Conservation (phyloP, 2,113 vertebrate species). For the Pollimyrus isidori region DNA sequence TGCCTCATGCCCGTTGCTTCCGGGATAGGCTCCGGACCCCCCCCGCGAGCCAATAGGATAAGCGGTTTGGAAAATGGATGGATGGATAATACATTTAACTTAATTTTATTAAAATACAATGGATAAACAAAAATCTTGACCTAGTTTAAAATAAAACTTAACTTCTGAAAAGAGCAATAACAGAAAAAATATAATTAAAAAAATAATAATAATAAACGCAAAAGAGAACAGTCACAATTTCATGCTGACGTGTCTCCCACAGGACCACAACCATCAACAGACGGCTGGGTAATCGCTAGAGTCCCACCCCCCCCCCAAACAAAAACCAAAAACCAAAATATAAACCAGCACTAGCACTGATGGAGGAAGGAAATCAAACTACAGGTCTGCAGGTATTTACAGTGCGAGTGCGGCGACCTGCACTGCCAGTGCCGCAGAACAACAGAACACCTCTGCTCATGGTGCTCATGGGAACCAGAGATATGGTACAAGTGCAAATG, state of each 20-base stretch:
- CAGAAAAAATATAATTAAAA: slow-evolving; percentile 57
- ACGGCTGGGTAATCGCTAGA: too few species aligned
- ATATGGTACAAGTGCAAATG: slow-evolving; percentile 14
- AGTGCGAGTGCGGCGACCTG: neutral
- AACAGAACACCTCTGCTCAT: slow-evolving; percentile 11
- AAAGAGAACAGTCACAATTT: slow-evolving; percentile 43
- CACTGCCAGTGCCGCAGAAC: neutral
- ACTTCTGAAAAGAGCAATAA: slow-evolving; percentile 66
- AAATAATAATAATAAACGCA: slow-evolving; percentile 37
- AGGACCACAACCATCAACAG: slow-evolving; percentile 39
- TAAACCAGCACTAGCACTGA: neutral
- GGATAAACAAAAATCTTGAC: slow-evolving; percentile 75
- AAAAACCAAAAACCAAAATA: slow-evolving; percentile 8
- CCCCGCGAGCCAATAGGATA: too few species aligned
- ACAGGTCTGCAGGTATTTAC: neutral
- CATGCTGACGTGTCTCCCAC: slow-evolving; percentile 38
- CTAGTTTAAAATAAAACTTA: slow-evolving; percentile 67
- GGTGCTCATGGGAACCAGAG: slow-evolving; percentile 43
- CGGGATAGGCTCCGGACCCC: too few species aligned
- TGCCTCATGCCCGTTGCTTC: too few species aligned
- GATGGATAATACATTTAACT: slow-evolving; percentile 82
- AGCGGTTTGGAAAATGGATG: too few species aligned
- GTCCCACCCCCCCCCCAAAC: too few species aligned
- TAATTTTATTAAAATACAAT: slow-evolving; percentile 92
- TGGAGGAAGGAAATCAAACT: neutral